Conservation (phyloP, 1,140 invertebrate species). For the Kradibia gibbosae region DNA sequence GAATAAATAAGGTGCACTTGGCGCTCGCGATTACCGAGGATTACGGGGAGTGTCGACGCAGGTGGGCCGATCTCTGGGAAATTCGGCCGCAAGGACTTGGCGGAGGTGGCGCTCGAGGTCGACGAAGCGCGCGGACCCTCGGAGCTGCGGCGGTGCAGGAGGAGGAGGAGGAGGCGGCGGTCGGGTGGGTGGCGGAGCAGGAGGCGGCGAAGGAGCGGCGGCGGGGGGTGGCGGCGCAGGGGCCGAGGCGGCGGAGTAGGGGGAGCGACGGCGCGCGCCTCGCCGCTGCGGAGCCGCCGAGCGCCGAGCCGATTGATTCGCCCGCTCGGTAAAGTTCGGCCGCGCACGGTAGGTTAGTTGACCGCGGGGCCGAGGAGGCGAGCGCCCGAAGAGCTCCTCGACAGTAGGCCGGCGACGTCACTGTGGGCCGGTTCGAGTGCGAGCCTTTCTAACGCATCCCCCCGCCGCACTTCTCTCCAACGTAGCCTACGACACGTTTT, state of each 20-base stretch:
- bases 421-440: constrained; percentile 71
- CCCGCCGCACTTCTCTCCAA: constrained; percentile 70
- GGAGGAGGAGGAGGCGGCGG: no score
- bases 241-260: constrained; percentile 30
- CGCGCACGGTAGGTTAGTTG: constrained; percentile 67
- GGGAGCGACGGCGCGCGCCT: constrained; percentile 16
- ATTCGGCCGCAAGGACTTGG: no score
- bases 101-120: not conserved
- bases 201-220: not conserved
- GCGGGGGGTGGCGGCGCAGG: constrained; percentile 1
- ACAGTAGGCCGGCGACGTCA: constrained; percentile 75
- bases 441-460: constrained; percentile 28
- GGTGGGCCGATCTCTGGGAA: no score
- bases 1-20: no score
- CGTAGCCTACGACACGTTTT: constrained; percentile 21
- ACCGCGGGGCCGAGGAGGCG: constrained; percentile 69
- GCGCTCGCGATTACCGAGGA: no score
- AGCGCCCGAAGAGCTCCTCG: constrained; percentile 66
- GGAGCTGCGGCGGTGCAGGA: no score
- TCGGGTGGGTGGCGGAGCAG: no score
- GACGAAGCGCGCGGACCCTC: no score
- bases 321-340: constrained; percentile 43
- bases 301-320: constrained; percentile 49
- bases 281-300: constrained; percentile 41
- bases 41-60: no score